Percentiles rank a stretch among this genome's conserved stretches.
Evolutionary conservation across 1,140 invertebrate genomes (phyloP).

Genomic region (Drosophila mauritiana): DNA sequence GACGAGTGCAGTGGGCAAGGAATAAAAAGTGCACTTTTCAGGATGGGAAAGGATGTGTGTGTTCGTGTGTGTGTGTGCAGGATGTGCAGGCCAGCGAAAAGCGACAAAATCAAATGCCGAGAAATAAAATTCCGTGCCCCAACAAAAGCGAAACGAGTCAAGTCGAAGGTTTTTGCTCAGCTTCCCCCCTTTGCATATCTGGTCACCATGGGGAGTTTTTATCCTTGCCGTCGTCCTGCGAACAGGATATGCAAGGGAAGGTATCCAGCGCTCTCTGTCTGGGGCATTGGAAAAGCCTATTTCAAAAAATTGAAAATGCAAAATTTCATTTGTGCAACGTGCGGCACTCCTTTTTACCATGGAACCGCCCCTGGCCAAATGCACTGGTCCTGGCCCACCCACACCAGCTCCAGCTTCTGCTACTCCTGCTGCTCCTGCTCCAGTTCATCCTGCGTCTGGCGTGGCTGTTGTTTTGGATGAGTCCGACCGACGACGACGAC

Average conservation of each 20-base stretch:
- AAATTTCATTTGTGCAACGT: constrained; percentile 81
- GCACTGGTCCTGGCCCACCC: constrained; percentile 49
- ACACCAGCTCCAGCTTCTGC: constrained; percentile 6
- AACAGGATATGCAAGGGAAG: constrained; percentile 14
- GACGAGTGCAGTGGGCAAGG: constrained; percentile 68
- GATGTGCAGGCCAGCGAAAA: constrained; percentile 50
- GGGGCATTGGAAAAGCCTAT: constrained; percentile 74
- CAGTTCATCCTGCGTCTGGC: constrained; percentile 1
- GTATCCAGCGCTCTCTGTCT: constrained; percentile 10
- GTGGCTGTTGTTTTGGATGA: constrained; percentile 61
- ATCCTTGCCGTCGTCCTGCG: constrained; percentile 39
- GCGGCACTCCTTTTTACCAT: constrained; percentile 26
- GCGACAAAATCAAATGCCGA: constrained; percentile 80
- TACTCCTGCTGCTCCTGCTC: neutral
- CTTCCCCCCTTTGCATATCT: neutral
- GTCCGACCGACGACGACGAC: constrained; percentile 23
- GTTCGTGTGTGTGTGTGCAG: constrained; percentile 11
- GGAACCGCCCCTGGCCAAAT: constrained; percentile 28
- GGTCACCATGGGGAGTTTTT: constrained; percentile 25
- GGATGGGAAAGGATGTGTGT: constrained; percentile 25
- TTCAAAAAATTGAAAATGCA: constrained; percentile 84
- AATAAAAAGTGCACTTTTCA: constrained; percentile 69
- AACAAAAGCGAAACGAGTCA: constrained; percentile 51
- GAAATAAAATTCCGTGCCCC: constrained; percentile 72
- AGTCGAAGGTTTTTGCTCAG: constrained; percentile 60